phyloP scores from a whole-genome alignment of 2,797 vertebrate genomes.

The Sebastes paucispinis region DNA sequence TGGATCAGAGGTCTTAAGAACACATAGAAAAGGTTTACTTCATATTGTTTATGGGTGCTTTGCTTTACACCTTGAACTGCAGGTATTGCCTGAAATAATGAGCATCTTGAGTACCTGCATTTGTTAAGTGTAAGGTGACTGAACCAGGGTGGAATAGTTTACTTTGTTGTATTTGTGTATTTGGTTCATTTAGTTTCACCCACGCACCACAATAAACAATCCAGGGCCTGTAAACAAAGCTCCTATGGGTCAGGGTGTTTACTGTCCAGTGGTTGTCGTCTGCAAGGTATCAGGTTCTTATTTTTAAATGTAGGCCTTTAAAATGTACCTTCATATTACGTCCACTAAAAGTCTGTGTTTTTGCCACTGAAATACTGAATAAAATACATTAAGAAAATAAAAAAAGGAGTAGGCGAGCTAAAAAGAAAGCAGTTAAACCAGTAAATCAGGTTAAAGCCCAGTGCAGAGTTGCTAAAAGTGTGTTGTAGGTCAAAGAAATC shows the following conservation, averaged over 20 bases:
- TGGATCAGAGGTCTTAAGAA: not conserved
- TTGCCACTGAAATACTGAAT: not conserved
- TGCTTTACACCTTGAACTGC: not conserved
- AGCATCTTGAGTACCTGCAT: not conserved
- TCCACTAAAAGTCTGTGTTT: not conserved
- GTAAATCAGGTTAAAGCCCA: constrained; percentile 35
- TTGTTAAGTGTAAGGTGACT: not conserved
- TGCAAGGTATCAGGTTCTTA: not conserved
- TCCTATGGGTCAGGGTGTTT: not conserved
- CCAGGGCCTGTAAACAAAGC: not conserved
- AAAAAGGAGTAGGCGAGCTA: not conserved
- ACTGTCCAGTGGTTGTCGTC: not conserved
- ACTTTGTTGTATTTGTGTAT: constrained; percentile 14
- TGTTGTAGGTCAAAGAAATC: constrained; percentile 27
- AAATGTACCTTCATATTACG: not conserved
- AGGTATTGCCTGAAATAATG: not conserved
- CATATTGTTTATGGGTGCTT: not conserved
- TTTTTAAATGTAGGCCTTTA: not conserved
- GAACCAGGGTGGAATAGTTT: not conserved
- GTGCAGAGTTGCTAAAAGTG: not conserved
- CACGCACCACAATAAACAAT: constrained; percentile 3
- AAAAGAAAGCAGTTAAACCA: constrained; percentile 9
- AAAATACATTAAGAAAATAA: not conserved
- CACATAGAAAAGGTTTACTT: not conserved
- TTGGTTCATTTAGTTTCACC: constrained; percentile 18